Conservation (phyloP, 2,113 vertebrate genomes). For the Capreolus pygargus region DNA sequence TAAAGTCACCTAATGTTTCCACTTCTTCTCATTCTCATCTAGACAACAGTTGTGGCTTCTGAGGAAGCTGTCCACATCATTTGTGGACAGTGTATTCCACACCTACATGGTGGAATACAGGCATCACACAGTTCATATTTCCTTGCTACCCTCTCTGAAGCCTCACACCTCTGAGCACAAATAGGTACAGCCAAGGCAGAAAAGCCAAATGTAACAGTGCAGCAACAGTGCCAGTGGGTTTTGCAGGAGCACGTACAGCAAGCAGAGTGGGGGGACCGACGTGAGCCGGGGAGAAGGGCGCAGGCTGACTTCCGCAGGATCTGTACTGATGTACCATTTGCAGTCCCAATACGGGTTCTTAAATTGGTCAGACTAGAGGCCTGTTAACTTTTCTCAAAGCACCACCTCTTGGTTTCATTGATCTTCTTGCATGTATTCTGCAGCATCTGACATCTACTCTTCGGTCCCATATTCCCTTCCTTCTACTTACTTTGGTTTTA, state of each 20-base stretch:
- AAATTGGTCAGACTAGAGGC: background rate
- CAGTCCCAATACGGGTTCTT: background rate
- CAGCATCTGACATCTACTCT: background rate
- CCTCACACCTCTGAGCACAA: background rate
- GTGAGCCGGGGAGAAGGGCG: background rate
- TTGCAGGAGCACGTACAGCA: fast-evolving
- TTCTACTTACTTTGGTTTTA: background rate
- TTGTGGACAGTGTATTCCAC: no score
- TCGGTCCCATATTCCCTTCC: background rate
- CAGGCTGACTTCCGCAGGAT: background rate
- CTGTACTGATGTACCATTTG: background rate
- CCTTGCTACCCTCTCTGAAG: background rate
- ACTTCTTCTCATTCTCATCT: background rate
- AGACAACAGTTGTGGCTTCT: background rate
- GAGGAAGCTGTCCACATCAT: no score
- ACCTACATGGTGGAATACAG: background rate
- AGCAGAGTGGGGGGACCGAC: fast-evolving
- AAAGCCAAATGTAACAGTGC: background rate
- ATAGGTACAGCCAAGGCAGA: background rate
- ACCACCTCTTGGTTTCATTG: background rate
- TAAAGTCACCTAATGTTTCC: background rate
- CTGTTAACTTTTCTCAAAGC: background rate
- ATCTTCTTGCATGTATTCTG: background rate
- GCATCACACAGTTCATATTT: fast-evolving
- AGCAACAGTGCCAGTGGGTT: background rate